Percentiles rank a stretch among this genome's conserved stretches.
These are phyloP conservation scores for Wiebesia pumilae DNA, from an alignment of 1,140 invertebrate genomes.

Conservation along the genomic window DNA sequence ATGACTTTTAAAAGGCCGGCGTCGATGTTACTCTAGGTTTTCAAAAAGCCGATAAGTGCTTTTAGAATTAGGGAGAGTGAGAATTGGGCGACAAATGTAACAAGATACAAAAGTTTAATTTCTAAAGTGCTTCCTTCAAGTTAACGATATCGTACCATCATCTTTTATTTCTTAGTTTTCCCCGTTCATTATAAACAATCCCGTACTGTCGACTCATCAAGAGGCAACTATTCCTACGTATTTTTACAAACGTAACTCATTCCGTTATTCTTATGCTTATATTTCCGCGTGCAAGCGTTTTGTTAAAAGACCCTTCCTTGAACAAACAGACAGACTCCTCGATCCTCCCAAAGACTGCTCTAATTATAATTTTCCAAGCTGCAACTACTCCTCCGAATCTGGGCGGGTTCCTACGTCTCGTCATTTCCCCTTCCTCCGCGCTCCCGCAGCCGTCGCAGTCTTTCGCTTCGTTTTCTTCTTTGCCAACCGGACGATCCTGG, in stretches of 20 bases:
- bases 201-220: neutral
- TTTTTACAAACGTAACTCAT: neutral
- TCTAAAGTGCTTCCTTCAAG: no score
- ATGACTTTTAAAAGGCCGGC: no score
- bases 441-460: no score
- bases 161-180: neutral
- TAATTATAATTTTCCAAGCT: slow-evolving; percentile 30
- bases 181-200: neutral
- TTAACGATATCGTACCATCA: no score
- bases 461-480: neutral
- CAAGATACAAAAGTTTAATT: no score
- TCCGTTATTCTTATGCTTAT: neutral
- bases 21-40: no score
- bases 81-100: no score
- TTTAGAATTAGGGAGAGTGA: no score
- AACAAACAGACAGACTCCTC: slow-evolving; percentile 9
- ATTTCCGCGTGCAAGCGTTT: neutral
- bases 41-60: no score
- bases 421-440: neutral
- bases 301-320: slow-evolving; percentile 2
- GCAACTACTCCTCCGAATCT: slow-evolving; percentile 19
- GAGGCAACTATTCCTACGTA: neutral
- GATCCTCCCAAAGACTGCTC: neutral
- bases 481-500: neutral
- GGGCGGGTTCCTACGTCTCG: neutral